phyloP scores from a whole-genome alignment of 2,797 vertebrate species.

The Philypnodon macrostomus region DNA sequence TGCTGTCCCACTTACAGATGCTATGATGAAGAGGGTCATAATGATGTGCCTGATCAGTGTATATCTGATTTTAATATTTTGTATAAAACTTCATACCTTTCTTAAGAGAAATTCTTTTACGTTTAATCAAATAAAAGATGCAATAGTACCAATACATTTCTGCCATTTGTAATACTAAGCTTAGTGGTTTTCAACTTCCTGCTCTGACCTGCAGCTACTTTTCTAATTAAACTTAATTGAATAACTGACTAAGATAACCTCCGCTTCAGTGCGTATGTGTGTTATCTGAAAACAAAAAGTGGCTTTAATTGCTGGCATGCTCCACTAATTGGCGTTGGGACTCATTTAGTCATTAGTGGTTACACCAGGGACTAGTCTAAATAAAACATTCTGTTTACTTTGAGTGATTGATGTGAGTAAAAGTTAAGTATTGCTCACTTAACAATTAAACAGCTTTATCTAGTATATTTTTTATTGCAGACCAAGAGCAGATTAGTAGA shows the following conservation, averaged over 20 bases:
- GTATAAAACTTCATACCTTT: too few species aligned
- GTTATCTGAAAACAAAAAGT: conserved; percentile 10
- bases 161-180: conserved; percentile 2
- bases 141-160: too few species aligned
- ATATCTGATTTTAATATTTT: too few species aligned
- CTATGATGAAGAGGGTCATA: too few species aligned
- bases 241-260: conserved; percentile 18
- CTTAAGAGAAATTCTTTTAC: too few species aligned
- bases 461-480: too few species aligned
- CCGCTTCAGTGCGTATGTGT: conserved; percentile 19
- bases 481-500: too few species aligned
- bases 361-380: conserved; percentile 1
- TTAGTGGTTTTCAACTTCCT: conserved; percentile 9
- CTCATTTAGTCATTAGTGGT: conserved; percentile 24
- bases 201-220: conserved; percentile 11
- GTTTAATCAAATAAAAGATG: neutral
- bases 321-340: neutral
- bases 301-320: conserved; percentile 5
- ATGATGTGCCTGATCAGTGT: too few species aligned
- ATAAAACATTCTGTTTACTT: neutral
- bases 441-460: too few species aligned
- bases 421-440: too few species aligned
- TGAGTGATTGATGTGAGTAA: conserved; percentile 1
- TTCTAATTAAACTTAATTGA: conserved; percentile 19
- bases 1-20: too few species aligned